Base-by-base conservation (phyloP, 2,797 vertebrate species). In the Brachymystax lenok region DNA sequence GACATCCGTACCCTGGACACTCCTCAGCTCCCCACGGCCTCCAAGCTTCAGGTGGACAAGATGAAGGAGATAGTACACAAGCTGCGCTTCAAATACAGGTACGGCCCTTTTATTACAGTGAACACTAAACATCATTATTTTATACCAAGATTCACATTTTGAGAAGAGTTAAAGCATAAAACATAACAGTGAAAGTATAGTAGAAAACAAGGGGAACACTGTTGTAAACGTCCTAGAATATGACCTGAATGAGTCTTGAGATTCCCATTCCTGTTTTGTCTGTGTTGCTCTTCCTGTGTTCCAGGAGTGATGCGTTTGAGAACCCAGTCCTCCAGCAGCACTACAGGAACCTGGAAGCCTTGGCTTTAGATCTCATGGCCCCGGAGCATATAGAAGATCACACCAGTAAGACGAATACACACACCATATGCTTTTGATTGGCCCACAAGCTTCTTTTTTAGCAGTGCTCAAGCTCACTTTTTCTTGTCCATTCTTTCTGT, bases 241-340 rank as follows among this genome's bases (percentile, higher is more conserved):
- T 40, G 52, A 54, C 52, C 52, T 54, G 17, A 16, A 19, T n/a
- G 17, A 17, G 17, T 56, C 52, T 56, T 59, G 19, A n/a, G 56
- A 59, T n/a, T n/a, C 17, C 76, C 74, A 74, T 3, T 73, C 19
- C 27, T 16, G 5, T 74, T 30, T 69, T 77, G 19, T 70, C 67
- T 17, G 40, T 82, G 33, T 13, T 0, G 40, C 28, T 51, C 40
- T 40, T 27, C 76, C 19, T 73, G 27, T 83, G 17, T 83, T 79
- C 8, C 82, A 99, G 98, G 95, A 93, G 90, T 77, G 97, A 97
- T 71, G 92, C 95, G 30, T 99, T 99, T 91, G 98, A 99, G 93
- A 99, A 99, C 88, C 98, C 98, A 0, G 95, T 95, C 76, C 90
- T 99, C 73, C 98, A 99, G 90, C 94, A 97, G 85, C 95, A 99